A percentile compares a stretch with the other conserved stretches of the same genome.
phyloP scores from a whole-genome alignment of 2,888 invertebrate species.

The Macrosiphum euphorbiae region DNA sequence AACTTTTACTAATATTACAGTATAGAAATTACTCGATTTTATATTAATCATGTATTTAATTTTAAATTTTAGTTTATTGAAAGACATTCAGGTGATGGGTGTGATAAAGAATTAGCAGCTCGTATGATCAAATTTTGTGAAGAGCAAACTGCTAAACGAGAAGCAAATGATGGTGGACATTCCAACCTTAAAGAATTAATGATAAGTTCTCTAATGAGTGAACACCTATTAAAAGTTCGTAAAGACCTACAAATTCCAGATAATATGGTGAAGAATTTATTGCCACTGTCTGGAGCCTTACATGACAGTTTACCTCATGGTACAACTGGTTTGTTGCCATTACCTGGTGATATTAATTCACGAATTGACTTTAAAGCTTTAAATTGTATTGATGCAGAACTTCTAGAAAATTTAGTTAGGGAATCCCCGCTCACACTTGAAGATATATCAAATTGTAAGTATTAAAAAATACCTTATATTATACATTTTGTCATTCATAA shows the following conservation, averaged over 20 bases:
- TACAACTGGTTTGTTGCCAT: slow-evolving; percentile 54
- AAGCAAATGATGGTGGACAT: slow-evolving; percentile 44
- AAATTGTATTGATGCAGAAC: slow-evolving; percentile 58
- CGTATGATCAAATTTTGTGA: slow-evolving; percentile 63
- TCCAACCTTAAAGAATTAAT: slow-evolving; percentile 56
- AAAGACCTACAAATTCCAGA: slow-evolving; percentile 60
- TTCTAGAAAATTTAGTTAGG: slow-evolving; percentile 59
- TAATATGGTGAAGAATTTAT: slow-evolving; percentile 62
- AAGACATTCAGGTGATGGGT: slow-evolving; percentile 61
- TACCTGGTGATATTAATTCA: slow-evolving; percentile 47
- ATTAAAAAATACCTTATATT: neutral
- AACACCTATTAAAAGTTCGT: slow-evolving; percentile 59
- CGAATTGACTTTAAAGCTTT: slow-evolving; percentile 60
- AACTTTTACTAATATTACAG: neutral
- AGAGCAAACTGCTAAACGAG: slow-evolving; percentile 62
- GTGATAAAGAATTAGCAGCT: slow-evolving; percentile 62
- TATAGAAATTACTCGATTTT: neutral
- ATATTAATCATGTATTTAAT: neutral
- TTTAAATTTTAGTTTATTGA: slow-evolving; percentile 59
- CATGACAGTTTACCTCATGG: slow-evolving; percentile 53
- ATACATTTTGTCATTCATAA: neutral
- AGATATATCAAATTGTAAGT: slow-evolving; percentile 72
- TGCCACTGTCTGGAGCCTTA: slow-evolving; percentile 47
- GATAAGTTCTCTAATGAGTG: slow-evolving; percentile 59
- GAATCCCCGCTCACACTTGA: slow-evolving; percentile 73